Percentiles rank a stretch among this genome's conserved stretches.
phyloP scores from a whole-genome alignment of 53 echinoderm and acorn worm species.

The Echinometra lucunter region DNA sequence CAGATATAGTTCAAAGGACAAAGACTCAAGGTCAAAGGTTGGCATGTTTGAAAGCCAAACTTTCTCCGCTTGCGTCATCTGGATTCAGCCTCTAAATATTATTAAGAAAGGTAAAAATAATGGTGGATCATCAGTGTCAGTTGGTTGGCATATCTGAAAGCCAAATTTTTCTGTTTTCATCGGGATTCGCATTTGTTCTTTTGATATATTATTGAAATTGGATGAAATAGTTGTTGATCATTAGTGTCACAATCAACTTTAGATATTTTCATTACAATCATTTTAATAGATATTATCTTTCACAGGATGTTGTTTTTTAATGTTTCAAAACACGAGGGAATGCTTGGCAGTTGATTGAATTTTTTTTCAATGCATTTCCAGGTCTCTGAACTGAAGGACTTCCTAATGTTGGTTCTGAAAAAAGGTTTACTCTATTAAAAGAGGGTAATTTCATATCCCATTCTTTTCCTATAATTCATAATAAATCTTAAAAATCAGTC shows the following conservation, averaged over 20 bases:
- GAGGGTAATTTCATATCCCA: no score
- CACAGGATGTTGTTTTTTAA: background rate
- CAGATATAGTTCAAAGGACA: constrained; percentile 40
- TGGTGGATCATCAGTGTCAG: background rate
- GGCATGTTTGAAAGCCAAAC: constrained; percentile 3
- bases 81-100: background rate
- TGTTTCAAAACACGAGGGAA: constrained; percentile 3
- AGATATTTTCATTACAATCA: constrained; percentile 5
- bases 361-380: background rate
- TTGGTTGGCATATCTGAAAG: no score
- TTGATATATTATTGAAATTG: no score
- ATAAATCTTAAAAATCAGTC: no score
- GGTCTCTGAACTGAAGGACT: background rate
- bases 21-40: constrained; percentile 15
- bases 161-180: no score
- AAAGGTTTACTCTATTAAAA: background rate
- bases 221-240: no score
- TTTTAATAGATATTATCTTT: constrained; percentile 9
- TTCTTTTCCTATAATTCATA: no score
- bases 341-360: background rate
- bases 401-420: background rate
- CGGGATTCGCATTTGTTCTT: no score
- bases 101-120: constrained; percentile 12
- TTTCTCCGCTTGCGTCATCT: constrained; percentile 21
- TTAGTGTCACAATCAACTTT: no score